A percentile compares a stretch with the other conserved stretches of the same genome.
Conservation (phyloP, 2,797 vertebrate genomes). For the Muraenolepis orangiensis region DNA sequence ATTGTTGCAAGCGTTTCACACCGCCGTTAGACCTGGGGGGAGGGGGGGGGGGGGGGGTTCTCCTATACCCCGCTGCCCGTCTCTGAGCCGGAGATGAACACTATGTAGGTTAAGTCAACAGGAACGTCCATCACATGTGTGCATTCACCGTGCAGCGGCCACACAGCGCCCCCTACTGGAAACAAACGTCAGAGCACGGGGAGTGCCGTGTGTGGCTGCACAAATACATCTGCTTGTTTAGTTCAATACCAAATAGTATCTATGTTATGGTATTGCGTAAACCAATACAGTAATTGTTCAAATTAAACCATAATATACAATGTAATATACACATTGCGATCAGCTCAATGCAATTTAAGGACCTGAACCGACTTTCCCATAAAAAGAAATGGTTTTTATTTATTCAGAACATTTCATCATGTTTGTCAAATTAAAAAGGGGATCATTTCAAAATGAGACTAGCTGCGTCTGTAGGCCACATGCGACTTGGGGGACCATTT, state of each 20-base stretch:
- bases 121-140: constrained; percentile 4
- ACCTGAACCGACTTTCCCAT: background rate
- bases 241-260: background rate
- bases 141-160: constrained; percentile 12
- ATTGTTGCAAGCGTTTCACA: background rate
- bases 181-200: background rate
- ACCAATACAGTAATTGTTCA: too few relatives aligned
- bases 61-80: background rate
- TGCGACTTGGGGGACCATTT: background rate
- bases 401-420: background rate
- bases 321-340: too few relatives aligned
- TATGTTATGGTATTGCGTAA: background rate
- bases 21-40: background rate
- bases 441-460: background rate
- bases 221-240: too few relatives aligned
- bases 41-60: background rate
- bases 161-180: constrained; percentile 41
- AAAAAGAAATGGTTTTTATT: background rate
- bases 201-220: background rate
- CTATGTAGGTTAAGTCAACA: constrained; percentile 49
- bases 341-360: background rate
- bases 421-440: constrained; percentile 1
- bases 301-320: too few relatives aligned
- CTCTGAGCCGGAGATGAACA: constrained; percentile 23
- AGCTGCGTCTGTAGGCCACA: background rate